Evolutionary conservation across 2,797 vertebrate genomes (phyloP), one percentile per base, ranked within the genome.

Genomic region (Premnoplex brunnescens): DNA sequence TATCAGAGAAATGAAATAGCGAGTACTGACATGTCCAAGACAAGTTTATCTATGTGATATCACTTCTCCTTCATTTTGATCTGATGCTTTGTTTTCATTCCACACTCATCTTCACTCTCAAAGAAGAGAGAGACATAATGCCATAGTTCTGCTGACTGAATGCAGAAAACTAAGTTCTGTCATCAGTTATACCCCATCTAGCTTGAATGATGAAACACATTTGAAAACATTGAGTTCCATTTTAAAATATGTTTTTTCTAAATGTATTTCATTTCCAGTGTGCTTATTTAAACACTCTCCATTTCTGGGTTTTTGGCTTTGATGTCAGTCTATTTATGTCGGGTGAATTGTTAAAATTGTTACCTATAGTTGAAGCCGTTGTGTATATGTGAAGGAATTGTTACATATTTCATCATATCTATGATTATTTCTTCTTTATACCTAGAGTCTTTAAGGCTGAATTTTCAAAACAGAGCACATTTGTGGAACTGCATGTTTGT

Each of bases 21-120:
- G 1, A 85, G 72, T 79, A 43, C 88, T 96, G 93, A 93, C 96
- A 94, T 88, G 96, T 95, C 92, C 89, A 90, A 95, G 96, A 91
- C 75, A 96, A 95, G 96, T 93, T 91, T 95, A 88, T 84, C 92
- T 96, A 18, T 73, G 44, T 89, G 88, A 67, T 95, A 96, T 94
- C 91, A 78, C 76, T 71, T 88, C 72, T 79, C 58, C 89, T 97
- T 95, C 85, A 89, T 97, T 97, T 91, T 92, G 88, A 82, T 64
- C 87, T 96, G 89, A 78, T 79, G 85, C 91, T 96, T 96, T 86
- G 66, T 95, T 97, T 96, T 94, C 77, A 95, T 71, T 84, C 32
- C 54, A 59, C 62, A 78, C 52, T 94, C 91, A 82, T 89, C 87
- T 93, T 94, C 55, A 81, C 49, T 87, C 22, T 12, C 49, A 76